A percentile compares a stretch with the other conserved stretches of the same genome.
Evolutionary conservation across 1,140 invertebrate genomes (phyloP).

Genomic region (Diachasmimorpha longicaudata): DNA sequence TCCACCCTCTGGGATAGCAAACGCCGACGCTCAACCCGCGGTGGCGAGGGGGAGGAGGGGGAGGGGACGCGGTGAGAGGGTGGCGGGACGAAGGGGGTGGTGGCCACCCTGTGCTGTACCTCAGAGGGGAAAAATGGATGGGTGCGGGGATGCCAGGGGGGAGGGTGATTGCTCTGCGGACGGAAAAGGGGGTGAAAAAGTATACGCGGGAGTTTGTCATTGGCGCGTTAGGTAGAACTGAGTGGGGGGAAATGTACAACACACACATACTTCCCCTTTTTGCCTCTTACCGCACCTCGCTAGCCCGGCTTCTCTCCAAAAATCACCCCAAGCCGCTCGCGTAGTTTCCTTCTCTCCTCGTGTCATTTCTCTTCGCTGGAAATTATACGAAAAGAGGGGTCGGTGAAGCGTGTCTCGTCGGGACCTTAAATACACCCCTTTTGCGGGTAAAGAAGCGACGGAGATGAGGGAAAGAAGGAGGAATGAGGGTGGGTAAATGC

Average conservation of each 20-base stretch:
- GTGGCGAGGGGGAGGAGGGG: too few relatives aligned
- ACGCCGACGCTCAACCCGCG: background rate
- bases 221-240: constrained; percentile 41
- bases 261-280: background rate
- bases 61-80: background rate
- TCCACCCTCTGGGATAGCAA: background rate
- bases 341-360: constrained; percentile 19
- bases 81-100: constrained; percentile 29
- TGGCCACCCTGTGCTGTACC: constrained; percentile 49
- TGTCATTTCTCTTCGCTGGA: constrained; percentile 20
- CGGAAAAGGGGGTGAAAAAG: constrained; percentile 49
- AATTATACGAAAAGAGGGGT: constrained; percentile 29
- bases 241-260: constrained; percentile 40
- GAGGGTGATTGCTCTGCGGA: background rate
- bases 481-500: background rate
- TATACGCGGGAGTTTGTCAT: constrained; percentile 44
- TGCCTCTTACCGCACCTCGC: constrained; percentile 39
- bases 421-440: constrained; percentile 33
- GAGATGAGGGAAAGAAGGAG: background rate
- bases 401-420: background rate
- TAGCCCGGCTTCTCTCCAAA: constrained; percentile 13
- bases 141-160: constrained; percentile 32
- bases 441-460: background rate
- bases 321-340: constrained; percentile 26
- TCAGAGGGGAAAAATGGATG: constrained; percentile 61